Conservation (phyloP, 2,888 invertebrate species). For the Leucophenga maculata region DNA sequence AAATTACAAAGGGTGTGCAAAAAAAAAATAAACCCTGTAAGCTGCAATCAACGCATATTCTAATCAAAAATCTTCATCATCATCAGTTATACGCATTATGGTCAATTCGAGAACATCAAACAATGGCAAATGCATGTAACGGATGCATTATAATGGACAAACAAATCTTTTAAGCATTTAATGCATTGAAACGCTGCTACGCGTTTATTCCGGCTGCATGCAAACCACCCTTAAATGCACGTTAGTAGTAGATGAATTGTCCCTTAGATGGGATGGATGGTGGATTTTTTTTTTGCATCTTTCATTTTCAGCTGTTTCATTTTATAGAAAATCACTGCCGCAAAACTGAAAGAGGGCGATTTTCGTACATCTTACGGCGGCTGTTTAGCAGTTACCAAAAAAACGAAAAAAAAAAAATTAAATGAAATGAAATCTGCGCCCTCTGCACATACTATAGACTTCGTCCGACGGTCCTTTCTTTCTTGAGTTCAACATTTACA, state of each 20-base stretch:
- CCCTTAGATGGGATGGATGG: not conserved
- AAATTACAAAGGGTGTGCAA: not conserved
- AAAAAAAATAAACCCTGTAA: no score
- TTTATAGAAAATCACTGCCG: not conserved
- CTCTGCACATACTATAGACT: no score
- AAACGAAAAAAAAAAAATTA: not conserved
- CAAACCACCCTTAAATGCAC: slow-evolving; percentile 18
- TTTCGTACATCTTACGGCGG: not conserved
- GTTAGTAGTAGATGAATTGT: not conserved
- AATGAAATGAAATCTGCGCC: not conserved
- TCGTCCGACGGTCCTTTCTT: not conserved
- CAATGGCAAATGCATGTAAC: not conserved
- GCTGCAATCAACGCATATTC: no score
- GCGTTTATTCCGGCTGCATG: not conserved
- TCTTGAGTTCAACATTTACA: not conserved
- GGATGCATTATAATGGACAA: not conserved
- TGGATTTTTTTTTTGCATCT: not conserved
- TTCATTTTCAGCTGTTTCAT: slow-evolving; percentile 22
- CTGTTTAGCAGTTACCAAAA: no score
- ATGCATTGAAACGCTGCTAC: not conserved
- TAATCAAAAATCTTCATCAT: no score
- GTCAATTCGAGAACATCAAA: not conserved
- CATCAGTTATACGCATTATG: no score
- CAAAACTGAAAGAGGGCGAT: not conserved
- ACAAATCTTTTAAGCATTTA: not conserved